A percentile compares a stretch with the other conserved stretches of the same genome.
phyloP scores from a whole-genome alignment of 2,797 vertebrate species.

The Rousettus madagascariensis region DNA sequence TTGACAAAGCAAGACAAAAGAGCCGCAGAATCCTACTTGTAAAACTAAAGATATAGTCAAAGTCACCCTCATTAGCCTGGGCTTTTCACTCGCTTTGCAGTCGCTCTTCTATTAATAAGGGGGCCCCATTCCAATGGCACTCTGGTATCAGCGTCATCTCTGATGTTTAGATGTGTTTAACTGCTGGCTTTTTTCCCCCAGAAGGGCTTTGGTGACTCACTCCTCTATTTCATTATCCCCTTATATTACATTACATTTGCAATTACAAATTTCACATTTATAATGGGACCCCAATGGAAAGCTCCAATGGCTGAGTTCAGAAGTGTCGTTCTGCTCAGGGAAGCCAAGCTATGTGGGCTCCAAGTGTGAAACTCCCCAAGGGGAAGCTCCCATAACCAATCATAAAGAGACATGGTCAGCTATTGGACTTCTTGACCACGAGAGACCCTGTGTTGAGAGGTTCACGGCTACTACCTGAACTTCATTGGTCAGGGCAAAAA shows the following conservation, averaged over 20 bases:
- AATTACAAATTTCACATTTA: not conserved
- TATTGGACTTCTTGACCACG: not conserved
- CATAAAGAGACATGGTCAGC: not conserved
- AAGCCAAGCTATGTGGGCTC: not conserved
- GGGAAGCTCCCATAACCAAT: not conserved
- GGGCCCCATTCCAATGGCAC: not conserved
- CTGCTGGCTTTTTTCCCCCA: not conserved
- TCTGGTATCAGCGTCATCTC: not conserved
- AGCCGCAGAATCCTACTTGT: not conserved
- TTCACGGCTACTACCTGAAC: not conserved
- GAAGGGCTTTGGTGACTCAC: not conserved
- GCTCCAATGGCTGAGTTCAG: not conserved
- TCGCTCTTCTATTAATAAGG: not conserved
- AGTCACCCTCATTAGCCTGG: not conserved
- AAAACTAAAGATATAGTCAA: not conserved
- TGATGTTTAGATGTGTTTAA: not conserved
- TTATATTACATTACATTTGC: not conserved
- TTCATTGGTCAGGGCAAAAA: not conserved
- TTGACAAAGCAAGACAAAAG: not conserved
- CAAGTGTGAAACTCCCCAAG: not conserved
- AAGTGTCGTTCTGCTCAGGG: conserved; percentile 2
- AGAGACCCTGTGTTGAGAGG: not conserved
- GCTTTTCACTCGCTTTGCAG: not conserved
- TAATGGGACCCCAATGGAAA: not conserved
- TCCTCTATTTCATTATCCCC: not conserved